phyloP scores from a whole-genome alignment of 1,140 invertebrate species.

The Elysia chlorotica region DNA sequence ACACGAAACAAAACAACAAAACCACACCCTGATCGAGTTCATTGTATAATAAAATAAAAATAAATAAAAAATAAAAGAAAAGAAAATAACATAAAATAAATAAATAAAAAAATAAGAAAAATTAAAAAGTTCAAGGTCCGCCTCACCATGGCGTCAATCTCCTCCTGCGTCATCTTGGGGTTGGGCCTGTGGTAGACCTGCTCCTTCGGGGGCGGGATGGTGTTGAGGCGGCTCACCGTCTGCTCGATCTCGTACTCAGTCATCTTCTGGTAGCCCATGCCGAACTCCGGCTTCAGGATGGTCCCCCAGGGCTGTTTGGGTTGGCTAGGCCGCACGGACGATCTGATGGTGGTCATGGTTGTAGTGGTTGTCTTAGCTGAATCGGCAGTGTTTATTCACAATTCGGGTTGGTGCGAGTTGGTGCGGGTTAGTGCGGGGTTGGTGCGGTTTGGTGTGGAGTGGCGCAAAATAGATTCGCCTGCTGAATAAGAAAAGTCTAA shows the following conservation, averaged over 20 bases:
- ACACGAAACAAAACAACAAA: no score
- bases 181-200: slow-evolving; percentile 31
- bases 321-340: slow-evolving; percentile 49
- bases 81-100: no score
- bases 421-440: not conserved
- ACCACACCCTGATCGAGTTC: no score
- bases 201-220: slow-evolving; percentile 31
- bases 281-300: slow-evolving; percentile 57
- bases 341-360: slow-evolving; percentile 40
- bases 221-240: slow-evolving; percentile 47
- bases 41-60: no score
- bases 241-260: slow-evolving; percentile 56
- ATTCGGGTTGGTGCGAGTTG: not conserved
- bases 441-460: no score
- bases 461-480: no score
- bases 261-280: slow-evolving; percentile 59
- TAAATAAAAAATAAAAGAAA: no score
- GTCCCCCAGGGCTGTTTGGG: slow-evolving; percentile 58
- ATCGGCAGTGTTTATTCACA: not conserved
- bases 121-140: no score
- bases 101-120: no score
- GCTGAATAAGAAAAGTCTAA: no score
- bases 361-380: not conserved
- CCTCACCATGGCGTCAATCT: slow-evolving; percentile 52
- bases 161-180: slow-evolving; percentile 37